These are phyloP conservation scores for Aspidapion aeneum DNA, from an alignment of 2,888 invertebrate genomes.

Conservation along the genomic window DNA sequence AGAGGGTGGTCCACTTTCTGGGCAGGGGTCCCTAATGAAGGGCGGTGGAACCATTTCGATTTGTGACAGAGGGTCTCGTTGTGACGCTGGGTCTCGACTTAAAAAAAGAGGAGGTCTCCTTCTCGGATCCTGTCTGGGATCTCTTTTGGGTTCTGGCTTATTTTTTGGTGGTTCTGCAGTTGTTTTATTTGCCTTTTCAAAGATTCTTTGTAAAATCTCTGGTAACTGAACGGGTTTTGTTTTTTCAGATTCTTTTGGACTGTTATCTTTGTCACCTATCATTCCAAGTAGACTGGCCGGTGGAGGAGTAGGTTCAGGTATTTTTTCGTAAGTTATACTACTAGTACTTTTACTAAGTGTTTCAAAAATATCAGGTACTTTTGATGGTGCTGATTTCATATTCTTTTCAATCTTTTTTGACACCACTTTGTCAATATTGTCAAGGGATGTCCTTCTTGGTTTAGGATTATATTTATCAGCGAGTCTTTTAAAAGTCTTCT, in stretches of 20 bases:
- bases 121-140: neutral
- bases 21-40: neutral
- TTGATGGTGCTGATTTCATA: slow-evolving; percentile 29
- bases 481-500: slow-evolving; percentile 35
- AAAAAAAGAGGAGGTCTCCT: neutral
- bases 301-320: slow-evolving; percentile 18
- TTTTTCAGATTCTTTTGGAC: neutral
- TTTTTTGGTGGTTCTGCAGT: neutral
- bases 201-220: slow-evolving; percentile 18
- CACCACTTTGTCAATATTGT: slow-evolving; percentile 39
- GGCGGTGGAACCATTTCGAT: neutral
- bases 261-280: neutral
- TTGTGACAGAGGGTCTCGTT: neutral
- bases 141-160: neutral
- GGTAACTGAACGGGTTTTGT: slow-evolving; percentile 17
- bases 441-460: slow-evolving; percentile 37
- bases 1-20: neutral
- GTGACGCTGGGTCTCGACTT: neutral
- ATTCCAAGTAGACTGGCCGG: slow-evolving; percentile 22
- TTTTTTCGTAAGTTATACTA: neutral
- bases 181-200: slow-evolving; percentile 12
- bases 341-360: neutral
- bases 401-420: slow-evolving; percentile 34
- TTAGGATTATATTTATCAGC: slow-evolving; percentile 51
- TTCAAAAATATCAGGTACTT: slow-evolving; percentile 16